These are phyloP conservation scores for Atethmia centrago DNA, from an alignment of 2,888 invertebrate genomes.

Conservation along the genomic window DNA sequence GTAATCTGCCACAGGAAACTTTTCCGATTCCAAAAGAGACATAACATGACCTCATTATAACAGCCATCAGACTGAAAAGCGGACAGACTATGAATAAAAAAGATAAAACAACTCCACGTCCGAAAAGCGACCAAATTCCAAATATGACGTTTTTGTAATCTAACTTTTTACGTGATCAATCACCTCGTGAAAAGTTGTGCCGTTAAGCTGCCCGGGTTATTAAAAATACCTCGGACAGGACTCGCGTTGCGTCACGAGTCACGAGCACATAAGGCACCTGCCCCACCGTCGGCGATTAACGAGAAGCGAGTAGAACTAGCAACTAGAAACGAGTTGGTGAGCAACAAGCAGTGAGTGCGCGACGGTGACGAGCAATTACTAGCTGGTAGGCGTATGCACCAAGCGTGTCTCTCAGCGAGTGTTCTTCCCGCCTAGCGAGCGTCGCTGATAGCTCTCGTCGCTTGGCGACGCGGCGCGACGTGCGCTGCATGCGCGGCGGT, in stretches of 20 bases:
- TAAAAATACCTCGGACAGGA: constrained; percentile 67
- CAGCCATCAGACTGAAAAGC: constrained; percentile 22
- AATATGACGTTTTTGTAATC: constrained; percentile 74
- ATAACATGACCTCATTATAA: constrained; percentile 56
- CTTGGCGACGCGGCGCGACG: too few relatives aligned
- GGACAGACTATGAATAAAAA: constrained; percentile 36
- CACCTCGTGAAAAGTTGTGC: constrained; percentile 66
- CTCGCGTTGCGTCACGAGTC: constrained; percentile 35
- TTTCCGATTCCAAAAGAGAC: constrained; percentile 58
- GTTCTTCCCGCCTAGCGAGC: too few relatives aligned
- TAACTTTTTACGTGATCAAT: constrained; percentile 75
- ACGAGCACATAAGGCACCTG: too few relatives aligned
- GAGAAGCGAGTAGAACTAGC: too few relatives aligned
- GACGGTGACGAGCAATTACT: too few relatives aligned
- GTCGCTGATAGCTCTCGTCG: too few relatives aligned
- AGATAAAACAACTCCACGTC: constrained; percentile 54
- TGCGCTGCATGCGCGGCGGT: too few relatives aligned
- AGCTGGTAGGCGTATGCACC: too few relatives aligned
- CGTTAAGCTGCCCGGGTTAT: constrained; percentile 67
- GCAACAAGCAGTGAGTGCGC: too few relatives aligned
- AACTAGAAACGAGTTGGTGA: too few relatives aligned
- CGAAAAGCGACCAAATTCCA: constrained; percentile 53
- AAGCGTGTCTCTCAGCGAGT: too few relatives aligned
- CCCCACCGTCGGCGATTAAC: too few relatives aligned
- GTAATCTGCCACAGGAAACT: constrained; percentile 46